Conservation (phyloP, 2,797 vertebrate species). For the Neomorphus geoffroyi region DNA sequence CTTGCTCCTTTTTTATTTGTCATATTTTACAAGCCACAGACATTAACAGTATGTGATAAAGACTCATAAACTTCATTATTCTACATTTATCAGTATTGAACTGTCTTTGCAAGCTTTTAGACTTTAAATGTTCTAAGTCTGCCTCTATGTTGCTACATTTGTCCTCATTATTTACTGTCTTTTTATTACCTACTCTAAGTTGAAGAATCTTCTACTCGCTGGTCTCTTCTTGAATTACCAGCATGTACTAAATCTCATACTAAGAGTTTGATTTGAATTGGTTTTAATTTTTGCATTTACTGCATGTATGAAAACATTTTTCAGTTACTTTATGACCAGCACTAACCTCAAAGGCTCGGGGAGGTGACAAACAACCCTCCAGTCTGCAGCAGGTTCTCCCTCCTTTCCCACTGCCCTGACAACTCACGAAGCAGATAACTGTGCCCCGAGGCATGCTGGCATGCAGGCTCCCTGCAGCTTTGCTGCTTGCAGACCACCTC, state of each 20-base stretch:
- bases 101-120: slow-evolving; percentile 55
- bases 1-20: slow-evolving; percentile 50
- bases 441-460: fast-evolving
- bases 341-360: background rate
- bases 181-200: slow-evolving; percentile 32
- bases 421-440: background rate
- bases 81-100: slow-evolving; percentile 62
- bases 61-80: slow-evolving; percentile 65
- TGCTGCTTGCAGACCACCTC: background rate
- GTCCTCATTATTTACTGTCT: slow-evolving; percentile 62
- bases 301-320: slow-evolving; percentile 4
- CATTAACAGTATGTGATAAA: slow-evolving; percentile 67
- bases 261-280: background rate
- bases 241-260: slow-evolving; percentile 38
- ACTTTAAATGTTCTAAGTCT: slow-evolving; percentile 58
- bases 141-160: slow-evolving; percentile 34
- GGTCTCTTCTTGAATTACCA: slow-evolving; percentile 34
- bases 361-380: background rate
- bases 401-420: background rate
- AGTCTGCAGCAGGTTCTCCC: background rate
- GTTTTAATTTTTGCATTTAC: slow-evolving; percentile 36
- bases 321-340: background rate
- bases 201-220: slow-evolving; percentile 32
- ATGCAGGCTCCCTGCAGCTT: background rate
- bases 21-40: slow-evolving; percentile 69